These are phyloP conservation scores for Tetragonula carbonaria DNA, from an alignment of 2,888 invertebrate genomes.

Conservation along the genomic window DNA sequence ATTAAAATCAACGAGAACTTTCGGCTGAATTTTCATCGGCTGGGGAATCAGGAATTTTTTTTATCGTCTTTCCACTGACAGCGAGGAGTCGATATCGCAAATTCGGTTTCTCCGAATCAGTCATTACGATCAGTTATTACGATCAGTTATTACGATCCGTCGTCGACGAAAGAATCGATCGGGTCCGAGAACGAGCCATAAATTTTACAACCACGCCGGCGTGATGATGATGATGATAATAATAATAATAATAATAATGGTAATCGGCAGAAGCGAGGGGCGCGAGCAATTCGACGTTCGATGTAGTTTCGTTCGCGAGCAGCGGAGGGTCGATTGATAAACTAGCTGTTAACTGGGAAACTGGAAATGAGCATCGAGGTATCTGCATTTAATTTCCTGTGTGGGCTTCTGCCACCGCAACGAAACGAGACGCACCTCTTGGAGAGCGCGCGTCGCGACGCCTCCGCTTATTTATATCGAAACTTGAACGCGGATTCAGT, in stretches of 20 bases:
- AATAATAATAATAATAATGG: background rate
- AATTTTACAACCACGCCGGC: background rate
- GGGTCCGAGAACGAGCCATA: background rate
- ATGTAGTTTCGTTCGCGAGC: conserved; percentile 14
- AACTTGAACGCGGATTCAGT: conserved; percentile 55
- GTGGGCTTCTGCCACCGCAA: conserved; percentile 20
- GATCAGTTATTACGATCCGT: background rate
- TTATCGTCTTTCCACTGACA: background rate
- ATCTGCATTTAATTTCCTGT: conserved; percentile 58
- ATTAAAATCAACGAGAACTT: too few species aligned
- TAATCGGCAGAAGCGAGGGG: conserved; percentile 9
- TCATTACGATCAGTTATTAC: background rate
- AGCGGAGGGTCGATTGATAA: conserved; percentile 25
- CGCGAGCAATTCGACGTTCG: background rate
- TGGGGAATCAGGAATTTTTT: background rate
- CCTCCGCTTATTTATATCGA: conserved; percentile 62
- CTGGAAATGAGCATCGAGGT: conserved; percentile 57
- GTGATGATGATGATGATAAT: too few species aligned
- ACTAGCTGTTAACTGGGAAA: conserved; percentile 41
- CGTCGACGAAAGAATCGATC: background rate
- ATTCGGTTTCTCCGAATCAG: too few species aligned
- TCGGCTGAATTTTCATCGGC: too few species aligned
- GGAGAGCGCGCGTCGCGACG: conserved; percentile 13
- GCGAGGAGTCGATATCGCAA: background rate
- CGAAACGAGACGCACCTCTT: conserved; percentile 41